Evolutionary conservation across 2,888 invertebrate species (phyloP).

Genomic region (Lacanobia oleracea): DNA sequence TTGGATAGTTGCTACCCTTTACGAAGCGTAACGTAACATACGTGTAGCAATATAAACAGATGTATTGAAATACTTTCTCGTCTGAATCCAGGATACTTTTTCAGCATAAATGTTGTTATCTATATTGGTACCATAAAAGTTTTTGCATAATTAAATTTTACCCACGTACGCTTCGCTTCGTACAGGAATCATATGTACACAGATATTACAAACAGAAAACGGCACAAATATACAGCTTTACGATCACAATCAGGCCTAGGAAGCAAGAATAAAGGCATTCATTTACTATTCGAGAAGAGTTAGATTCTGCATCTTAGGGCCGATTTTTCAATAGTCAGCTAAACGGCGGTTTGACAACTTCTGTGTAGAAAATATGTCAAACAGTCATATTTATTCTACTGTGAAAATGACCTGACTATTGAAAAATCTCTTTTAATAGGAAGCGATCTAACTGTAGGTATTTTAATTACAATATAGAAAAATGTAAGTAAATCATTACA

Average conservation of each 20-base stretch:
- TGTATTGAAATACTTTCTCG: conserved; percentile 35
- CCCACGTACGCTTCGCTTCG: conserved; percentile 46
- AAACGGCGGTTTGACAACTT: not conserved
- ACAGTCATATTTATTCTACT: not conserved
- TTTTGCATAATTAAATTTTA: conserved; percentile 53
- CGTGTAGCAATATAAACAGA: conserved; percentile 34
- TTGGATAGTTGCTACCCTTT: conserved; percentile 62
- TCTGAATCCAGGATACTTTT: conserved; percentile 46
- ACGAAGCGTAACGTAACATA: conserved; percentile 59
- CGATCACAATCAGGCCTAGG: conserved; percentile 56
- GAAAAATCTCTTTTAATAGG: conserved; percentile 8
- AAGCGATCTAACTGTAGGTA: conserved; percentile 5
- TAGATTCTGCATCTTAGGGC: conserved; percentile 22
- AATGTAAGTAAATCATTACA: conserved; percentile 35
- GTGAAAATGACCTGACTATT: not conserved
- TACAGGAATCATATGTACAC: conserved; percentile 37
- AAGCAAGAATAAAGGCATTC: conserved; percentile 62
- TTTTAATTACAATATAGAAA: conserved; percentile 36
- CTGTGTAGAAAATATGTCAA: conserved; percentile 21
- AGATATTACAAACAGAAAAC: conserved; percentile 57
- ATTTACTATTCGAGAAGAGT: conserved; percentile 38
- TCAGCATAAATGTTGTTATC: conserved; percentile 32
- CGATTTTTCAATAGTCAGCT: not conserved
- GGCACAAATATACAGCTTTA: conserved; percentile 60
- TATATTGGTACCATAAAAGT: conserved; percentile 41